A percentile compares a stretch with the other conserved stretches of the same genome.
Evolutionary conservation across 2,888 invertebrate species (phyloP).

Genomic region (Tenthredo amoena): DNA sequence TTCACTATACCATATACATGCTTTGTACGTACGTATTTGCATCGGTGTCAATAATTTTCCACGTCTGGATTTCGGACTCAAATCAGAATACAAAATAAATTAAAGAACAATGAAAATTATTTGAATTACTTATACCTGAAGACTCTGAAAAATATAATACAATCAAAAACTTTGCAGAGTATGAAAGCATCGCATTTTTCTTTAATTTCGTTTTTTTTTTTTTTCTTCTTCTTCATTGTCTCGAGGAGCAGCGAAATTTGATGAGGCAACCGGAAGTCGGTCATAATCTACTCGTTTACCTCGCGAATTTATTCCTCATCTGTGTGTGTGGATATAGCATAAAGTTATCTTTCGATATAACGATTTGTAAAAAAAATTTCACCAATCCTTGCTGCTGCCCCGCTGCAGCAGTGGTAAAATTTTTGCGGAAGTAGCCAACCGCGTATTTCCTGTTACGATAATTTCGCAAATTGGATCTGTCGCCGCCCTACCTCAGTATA

Average conservation of each 20-base stretch:
- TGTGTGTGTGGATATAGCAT: background rate
- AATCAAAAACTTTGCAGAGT: background rate
- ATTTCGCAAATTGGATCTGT: constrained; percentile 44
- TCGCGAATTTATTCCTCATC: background rate
- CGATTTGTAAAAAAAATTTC: background rate
- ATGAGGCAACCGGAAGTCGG: constrained; percentile 26
- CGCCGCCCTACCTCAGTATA: constrained; percentile 12
- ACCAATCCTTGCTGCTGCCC: background rate
- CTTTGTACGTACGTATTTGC: background rate
- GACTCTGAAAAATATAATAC: background rate
- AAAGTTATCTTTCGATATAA: background rate
- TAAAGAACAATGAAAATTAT: background rate
- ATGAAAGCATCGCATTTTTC: constrained; percentile 17
- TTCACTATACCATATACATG: background rate
- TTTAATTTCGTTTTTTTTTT: background rate
- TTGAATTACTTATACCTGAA: background rate
- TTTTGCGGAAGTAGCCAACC: constrained; percentile 49
- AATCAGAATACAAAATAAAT: background rate
- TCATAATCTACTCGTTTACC: background rate
- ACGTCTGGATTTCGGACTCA: background rate
- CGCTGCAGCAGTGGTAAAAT: background rate
- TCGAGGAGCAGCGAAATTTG: constrained; percentile 25
- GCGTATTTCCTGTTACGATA: constrained; percentile 47
- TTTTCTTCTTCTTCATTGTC: background rate
- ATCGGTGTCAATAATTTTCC: background rate